A percentile compares a stretch with the other conserved stretches of the same genome.
Conservation (phyloP, 2,797 vertebrate genomes). For the Pipistrellus pygmaeus region DNA sequence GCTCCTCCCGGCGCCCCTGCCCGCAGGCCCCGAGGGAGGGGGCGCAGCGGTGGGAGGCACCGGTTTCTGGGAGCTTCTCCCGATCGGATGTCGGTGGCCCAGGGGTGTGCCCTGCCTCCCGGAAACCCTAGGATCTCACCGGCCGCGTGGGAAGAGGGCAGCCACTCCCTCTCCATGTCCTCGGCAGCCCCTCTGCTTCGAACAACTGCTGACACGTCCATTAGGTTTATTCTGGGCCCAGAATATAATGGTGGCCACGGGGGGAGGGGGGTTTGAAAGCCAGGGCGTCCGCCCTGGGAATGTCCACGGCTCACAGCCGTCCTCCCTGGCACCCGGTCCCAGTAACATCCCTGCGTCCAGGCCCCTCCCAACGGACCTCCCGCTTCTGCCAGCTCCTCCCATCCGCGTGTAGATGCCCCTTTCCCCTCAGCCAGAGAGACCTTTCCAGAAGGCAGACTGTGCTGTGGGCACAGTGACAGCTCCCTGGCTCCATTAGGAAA, state of each 20-base stretch:
- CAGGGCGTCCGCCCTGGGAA: background rate
- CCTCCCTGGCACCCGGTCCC: too few relatives aligned
- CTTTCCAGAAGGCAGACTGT: background rate
- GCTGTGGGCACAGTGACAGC: background rate
- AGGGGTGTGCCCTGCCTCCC: background rate
- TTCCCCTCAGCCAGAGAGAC: background rate
- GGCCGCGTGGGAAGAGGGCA: accelerated
- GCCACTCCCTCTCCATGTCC: too few relatives aligned
- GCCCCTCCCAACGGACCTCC: background rate
- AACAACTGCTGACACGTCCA: background rate
- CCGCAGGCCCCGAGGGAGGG: too few relatives aligned
- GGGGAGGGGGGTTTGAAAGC: accelerated
- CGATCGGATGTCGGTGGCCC: background rate
- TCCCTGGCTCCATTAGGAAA: background rate
- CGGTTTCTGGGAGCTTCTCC: accelerated
- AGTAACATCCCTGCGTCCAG: too few relatives aligned
- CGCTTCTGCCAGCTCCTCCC: background rate
- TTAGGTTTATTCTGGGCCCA: background rate
- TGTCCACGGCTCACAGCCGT: too few relatives aligned
- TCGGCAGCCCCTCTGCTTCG: background rate
- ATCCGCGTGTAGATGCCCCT: background rate
- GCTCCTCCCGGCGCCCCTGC: too few relatives aligned
- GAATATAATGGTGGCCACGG: background rate
- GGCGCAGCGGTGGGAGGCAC: background rate
- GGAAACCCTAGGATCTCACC: too few relatives aligned